A percentile compares a stretch with the other conserved stretches of the same genome.
Conservation (phyloP, 2,888 invertebrate genomes). For the Tiliacea citrago region DNA sequence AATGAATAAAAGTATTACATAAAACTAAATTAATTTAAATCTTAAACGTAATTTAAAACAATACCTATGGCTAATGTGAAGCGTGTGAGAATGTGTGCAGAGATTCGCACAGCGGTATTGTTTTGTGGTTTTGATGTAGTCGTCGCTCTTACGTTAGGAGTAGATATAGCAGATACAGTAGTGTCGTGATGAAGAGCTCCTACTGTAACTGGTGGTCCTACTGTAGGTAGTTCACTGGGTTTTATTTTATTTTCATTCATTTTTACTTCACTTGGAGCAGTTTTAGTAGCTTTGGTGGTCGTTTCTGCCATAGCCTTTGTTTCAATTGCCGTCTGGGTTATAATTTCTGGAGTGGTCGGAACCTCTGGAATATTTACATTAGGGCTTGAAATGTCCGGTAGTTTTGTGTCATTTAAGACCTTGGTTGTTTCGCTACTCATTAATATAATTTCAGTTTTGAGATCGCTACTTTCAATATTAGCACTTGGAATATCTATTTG, state of each 20-base stretch:
- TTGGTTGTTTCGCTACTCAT: slow-evolving; percentile 56
- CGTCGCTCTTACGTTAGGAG: slow-evolving; percentile 18
- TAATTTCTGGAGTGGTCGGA: slow-evolving; percentile 30
- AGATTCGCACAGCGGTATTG: slow-evolving; percentile 57
- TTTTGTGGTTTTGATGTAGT: slow-evolving; percentile 57
- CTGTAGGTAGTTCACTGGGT: slow-evolving; percentile 75
- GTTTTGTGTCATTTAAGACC: slow-evolving; percentile 17
- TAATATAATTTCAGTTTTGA: slow-evolving; percentile 62
- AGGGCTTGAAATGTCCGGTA: slow-evolving; percentile 6
- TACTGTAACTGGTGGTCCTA: slow-evolving; percentile 73
- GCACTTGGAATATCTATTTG: slow-evolving; percentile 56
- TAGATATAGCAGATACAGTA: slow-evolving; percentile 62
- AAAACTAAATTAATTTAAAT: slow-evolving; percentile 11
- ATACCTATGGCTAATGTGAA: slow-evolving; percentile 49
- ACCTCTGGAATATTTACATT: slow-evolving; percentile 16
- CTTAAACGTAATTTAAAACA: slow-evolving; percentile 50
- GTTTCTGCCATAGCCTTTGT: slow-evolving; percentile 34
- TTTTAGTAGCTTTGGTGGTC: slow-evolving; percentile 42
- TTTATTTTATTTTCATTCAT: slow-evolving; percentile 41
- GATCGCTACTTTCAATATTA: slow-evolving; percentile 44
- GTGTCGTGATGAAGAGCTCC: slow-evolving; percentile 81
- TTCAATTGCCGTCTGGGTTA: slow-evolving; percentile 29
- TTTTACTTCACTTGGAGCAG: slow-evolving; percentile 35
- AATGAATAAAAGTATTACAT: slow-evolving; percentile 45
- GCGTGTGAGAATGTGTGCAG: slow-evolving; percentile 47